These are phyloP conservation scores for Dicaeum eximium DNA, from an alignment of 2,113 vertebrate species.

Conservation along the genomic window DNA sequence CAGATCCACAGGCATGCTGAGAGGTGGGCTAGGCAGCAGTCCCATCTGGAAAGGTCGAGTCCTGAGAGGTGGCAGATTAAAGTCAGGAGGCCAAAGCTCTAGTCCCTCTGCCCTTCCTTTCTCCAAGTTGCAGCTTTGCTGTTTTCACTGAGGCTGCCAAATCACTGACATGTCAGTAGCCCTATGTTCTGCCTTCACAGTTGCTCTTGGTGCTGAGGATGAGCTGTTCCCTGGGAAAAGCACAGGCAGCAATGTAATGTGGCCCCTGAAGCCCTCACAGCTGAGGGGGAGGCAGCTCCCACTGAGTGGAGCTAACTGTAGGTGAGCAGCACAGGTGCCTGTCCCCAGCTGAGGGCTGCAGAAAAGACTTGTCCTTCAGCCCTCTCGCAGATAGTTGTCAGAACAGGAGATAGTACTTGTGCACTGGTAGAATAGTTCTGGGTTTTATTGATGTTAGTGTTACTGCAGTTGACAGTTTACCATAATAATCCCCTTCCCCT, in stretches of 20 bases:
- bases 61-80: not conserved
- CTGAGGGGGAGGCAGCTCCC: not conserved
- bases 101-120: not conserved
- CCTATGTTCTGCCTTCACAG: not conserved
- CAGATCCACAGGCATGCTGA: not conserved
- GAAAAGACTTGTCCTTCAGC: not conserved
- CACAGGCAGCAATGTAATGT: not conserved
- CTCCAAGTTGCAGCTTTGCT: not conserved
- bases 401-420: not conserved
- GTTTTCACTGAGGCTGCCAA: not conserved
- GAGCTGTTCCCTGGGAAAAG: not conserved
- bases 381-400: not conserved
- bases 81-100: not conserved
- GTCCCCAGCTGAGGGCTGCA: not conserved
- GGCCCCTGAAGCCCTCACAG: not conserved
- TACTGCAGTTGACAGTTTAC: not conserved
- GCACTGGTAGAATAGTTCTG: not conserved
- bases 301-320: fast-evolving
- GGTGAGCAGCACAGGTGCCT: not conserved
- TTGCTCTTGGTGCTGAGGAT: not conserved
- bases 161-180: not conserved
- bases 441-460: not conserved
- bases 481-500: not conserved
- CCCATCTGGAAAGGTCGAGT: not conserved
- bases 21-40: not conserved